Base-by-base conservation (phyloP, 2,113 vertebrate species). In the Pantherophis guttatus region DNA sequence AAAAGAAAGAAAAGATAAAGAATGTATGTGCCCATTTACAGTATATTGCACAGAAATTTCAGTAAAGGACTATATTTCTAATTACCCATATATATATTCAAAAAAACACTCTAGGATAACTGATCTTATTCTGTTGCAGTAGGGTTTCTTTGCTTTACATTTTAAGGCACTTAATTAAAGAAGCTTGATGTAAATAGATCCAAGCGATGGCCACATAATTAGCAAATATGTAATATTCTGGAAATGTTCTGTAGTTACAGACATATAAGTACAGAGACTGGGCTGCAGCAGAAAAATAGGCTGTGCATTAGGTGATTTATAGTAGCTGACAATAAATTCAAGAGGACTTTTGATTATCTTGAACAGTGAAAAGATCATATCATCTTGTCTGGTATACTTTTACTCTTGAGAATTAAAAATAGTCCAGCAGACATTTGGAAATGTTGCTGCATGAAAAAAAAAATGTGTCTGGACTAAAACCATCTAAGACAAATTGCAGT, bases 401-500 rank as follows among this genome's bases (percentile, higher is more conserved):
- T 0, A 4, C 87, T 55, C 29, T 48, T 21, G 89, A 94, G 88
- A 9, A 59, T 54, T 33, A 15, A 92, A 58, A 94, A 11, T 13
- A 29, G 0, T 15, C 0, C 81, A 91, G 85, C 7, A 93, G 1
- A 19, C 70, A 0, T n/a, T 94, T 91, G 75, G 5, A 53, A 92
- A 95, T 92, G 52, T 87, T 24, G 5, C 3, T 4, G 92, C 8
- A 3, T 0, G 1, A 1, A 88, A 9, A 8, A 8, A 58, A 48
- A 94, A 0, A 89, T 62, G 1, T 91, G 88, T 94, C 93, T 95
- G 53, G 57, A 4, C 3, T 93, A 65, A 92, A 96, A 90, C 29
- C 3, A n/a, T 86, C 70, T 70, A 94, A 92, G 87, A 8, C 91
- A 96, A 92, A 13, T 21, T 94, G 89, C 94, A 94, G 91, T 95